These are phyloP conservation scores for Aplysina aerophoba DNA, from an alignment of 37 sponge, comb jelly and placozoan genomes.

Conservation along the genomic window DNA sequence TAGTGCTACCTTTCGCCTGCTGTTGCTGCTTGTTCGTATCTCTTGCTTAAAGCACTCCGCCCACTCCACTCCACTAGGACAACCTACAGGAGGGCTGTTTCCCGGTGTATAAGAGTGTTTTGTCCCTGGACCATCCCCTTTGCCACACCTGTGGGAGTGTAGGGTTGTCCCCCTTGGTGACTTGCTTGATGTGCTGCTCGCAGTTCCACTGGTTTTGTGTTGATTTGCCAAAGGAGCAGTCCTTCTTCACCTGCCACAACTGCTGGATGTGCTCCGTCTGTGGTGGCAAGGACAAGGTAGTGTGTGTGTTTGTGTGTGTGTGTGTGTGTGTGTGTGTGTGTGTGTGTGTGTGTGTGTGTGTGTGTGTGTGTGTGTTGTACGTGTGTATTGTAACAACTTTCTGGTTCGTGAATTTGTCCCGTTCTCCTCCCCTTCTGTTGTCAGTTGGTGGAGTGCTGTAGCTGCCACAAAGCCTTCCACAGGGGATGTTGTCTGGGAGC, in stretches of 20 bases:
- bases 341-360: not conserved
- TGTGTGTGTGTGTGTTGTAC: not conserved
- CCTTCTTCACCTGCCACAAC: conserved; percentile 47
- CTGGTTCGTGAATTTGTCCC: not conserved
- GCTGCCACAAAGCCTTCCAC: conserved; percentile 40
- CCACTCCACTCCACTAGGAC: not conserved
- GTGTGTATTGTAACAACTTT: not conserved
- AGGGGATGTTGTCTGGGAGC: conserved; percentile 17
- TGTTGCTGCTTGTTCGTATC: not conserved
- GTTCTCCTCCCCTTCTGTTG: not conserved
- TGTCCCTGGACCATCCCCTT: not conserved
- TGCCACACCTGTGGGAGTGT: not conserved
- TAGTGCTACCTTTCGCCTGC: not conserved
- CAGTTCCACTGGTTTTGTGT: conserved; percentile 70
- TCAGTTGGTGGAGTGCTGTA: conserved; percentile 55
- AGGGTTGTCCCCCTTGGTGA: conserved; percentile 34
- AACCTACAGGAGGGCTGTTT: conserved; percentile 22
- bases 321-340: conserved; percentile 28
- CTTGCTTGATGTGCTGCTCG: conserved; percentile 63
- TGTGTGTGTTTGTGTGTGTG: conserved; percentile 29
- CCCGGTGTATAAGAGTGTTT: conserved; percentile 44
- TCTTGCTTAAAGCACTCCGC: not conserved
- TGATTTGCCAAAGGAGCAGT: not conserved
- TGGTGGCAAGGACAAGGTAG: conserved; percentile 52
- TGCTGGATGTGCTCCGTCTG: conserved; percentile 66